A percentile compares a stretch with the other conserved stretches of the same genome.
Evolutionary conservation across 1,140 invertebrate species (phyloP).

Genomic region (Drosophila jambulina): DNA sequence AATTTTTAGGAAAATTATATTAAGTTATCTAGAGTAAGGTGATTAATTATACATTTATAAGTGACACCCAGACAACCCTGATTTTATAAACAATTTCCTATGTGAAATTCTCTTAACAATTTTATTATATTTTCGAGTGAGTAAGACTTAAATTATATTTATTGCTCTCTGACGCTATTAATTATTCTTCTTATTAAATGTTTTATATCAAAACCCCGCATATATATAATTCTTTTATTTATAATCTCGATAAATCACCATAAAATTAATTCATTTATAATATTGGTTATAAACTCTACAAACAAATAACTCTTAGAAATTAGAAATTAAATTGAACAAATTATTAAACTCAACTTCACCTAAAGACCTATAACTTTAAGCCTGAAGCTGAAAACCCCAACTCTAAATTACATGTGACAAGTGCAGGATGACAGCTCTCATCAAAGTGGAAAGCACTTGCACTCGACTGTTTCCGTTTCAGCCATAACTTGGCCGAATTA

Average conservation of each 20-base stretch:
- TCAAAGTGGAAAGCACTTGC: conserved; percentile 11
- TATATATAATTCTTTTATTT: too few relatives aligned
- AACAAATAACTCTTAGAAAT: not conserved
- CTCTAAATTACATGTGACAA: conserved; percentile 15
- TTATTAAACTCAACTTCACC: not conserved
- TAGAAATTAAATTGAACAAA: not conserved
- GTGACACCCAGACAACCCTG: too few relatives aligned
- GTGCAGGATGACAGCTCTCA: conserved; percentile 11
- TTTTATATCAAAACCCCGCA: too few relatives aligned
- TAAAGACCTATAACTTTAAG: not conserved
- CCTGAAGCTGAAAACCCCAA: too few relatives aligned
- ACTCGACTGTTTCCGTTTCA: conserved; percentile 36
- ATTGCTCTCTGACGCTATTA: not conserved
- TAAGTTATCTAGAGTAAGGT: too few relatives aligned
- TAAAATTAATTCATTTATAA: not conserved
- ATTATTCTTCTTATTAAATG: not conserved
- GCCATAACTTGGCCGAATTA: conserved; percentile 40
- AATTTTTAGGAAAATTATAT: not conserved
- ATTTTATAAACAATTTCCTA: not conserved
- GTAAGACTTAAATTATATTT: not conserved
- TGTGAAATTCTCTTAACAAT: not conserved
- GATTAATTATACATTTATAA: not conserved
- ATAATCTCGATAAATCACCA: not conserved
- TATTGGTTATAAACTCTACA: not conserved
- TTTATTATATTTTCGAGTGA: not conserved